A percentile compares a stretch with the other conserved stretches of the same genome.
These are phyloP conservation scores for Syngnathus floridae DNA, from an alignment of 2,113 vertebrate genomes.

Conservation along the genomic window DNA sequence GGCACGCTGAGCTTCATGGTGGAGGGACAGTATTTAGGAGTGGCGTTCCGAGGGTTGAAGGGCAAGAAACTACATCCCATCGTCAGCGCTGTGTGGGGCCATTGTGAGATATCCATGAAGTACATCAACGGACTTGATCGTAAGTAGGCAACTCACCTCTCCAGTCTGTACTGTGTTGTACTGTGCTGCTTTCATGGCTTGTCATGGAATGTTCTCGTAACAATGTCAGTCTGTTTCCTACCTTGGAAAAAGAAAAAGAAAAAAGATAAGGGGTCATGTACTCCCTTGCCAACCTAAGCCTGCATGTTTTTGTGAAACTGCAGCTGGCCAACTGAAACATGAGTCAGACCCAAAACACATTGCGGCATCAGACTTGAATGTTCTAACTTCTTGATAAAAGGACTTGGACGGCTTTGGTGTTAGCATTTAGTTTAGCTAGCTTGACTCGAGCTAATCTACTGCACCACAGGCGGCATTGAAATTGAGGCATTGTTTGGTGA, in stretches of 20 bases:
- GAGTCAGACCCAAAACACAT: constrained; percentile 21
- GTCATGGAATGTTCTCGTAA: background rate
- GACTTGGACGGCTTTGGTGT: constrained; percentile 1
- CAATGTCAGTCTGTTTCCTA: constrained; percentile 23
- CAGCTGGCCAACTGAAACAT: constrained; percentile 23
- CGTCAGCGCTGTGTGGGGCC: constrained; percentile 95
- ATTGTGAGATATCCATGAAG: constrained; percentile 97
- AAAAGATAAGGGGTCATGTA: constrained; percentile 4
- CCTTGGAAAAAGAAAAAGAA: constrained; percentile 10
- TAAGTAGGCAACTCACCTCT: constrained; percentile 67
- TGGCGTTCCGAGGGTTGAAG: constrained; percentile 92
- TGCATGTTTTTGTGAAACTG: constrained; percentile 24
- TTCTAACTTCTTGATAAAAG: constrained; percentile 14
- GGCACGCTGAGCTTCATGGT: constrained; percentile 95
- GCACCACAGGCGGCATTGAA: background rate
- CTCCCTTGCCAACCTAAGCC: constrained; percentile 6
- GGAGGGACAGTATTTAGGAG: constrained; percentile 93
- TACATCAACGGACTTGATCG: constrained; percentile 97
- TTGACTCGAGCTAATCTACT: background rate
- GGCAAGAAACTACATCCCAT: constrained; percentile 95
- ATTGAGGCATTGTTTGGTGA: background rate
- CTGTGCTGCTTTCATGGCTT: constrained; percentile 9
- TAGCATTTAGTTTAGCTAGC: too few relatives aligned
- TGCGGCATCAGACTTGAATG: constrained; percentile 17
- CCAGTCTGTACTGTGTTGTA: background rate